Evolutionary conservation across 37 sponge, comb jelly and placozoan species (phyloP).

Genomic region (Sycon ciliatum): DNA sequence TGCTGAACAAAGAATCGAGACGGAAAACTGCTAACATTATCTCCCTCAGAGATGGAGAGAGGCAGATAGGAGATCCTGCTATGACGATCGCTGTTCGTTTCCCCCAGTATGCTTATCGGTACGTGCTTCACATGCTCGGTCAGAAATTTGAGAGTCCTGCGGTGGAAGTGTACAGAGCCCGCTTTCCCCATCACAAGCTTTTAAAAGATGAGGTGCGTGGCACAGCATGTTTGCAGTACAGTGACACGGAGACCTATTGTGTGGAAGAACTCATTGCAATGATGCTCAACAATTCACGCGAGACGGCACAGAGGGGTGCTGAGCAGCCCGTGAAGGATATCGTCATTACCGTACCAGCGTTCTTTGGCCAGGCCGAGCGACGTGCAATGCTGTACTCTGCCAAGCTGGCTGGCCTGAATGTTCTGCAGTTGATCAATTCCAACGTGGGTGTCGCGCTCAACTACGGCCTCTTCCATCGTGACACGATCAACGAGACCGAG

Average conservation of each 20-base stretch:
- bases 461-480: conserved; percentile 65
- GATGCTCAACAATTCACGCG: conserved; percentile 62
- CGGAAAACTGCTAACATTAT: conserved; percentile 82
- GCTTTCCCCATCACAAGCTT: conserved; percentile 70
- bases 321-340: conserved; percentile 58
- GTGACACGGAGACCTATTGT: background rate
- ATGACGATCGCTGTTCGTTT: conserved; percentile 47
- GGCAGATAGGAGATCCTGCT: conserved; percentile 72
- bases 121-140: conserved; percentile 62
- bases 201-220: conserved; percentile 59
- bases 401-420: conserved; percentile 55
- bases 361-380: conserved; percentile 80
- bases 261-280: conserved; percentile 27
- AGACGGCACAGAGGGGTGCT: conserved; percentile 57
- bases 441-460: conserved; percentile 73
- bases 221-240: conserved; percentile 11
- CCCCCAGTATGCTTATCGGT: conserved; percentile 61
- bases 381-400: conserved; percentile 64
- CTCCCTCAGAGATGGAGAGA: conserved; percentile 70
- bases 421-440: conserved; percentile 67
- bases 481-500: conserved; percentile 45
- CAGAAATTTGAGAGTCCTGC: conserved; percentile 65
- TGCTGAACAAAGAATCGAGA: conserved; percentile 84
- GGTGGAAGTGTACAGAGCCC: conserved; percentile 57
- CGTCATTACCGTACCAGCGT: conserved; percentile 80